A percentile compares a stretch with the other conserved stretches of the same genome.
phyloP scores from a whole-genome alignment of 2,113 vertebrate species.

The Brachyhypopomus gauderio region DNA sequence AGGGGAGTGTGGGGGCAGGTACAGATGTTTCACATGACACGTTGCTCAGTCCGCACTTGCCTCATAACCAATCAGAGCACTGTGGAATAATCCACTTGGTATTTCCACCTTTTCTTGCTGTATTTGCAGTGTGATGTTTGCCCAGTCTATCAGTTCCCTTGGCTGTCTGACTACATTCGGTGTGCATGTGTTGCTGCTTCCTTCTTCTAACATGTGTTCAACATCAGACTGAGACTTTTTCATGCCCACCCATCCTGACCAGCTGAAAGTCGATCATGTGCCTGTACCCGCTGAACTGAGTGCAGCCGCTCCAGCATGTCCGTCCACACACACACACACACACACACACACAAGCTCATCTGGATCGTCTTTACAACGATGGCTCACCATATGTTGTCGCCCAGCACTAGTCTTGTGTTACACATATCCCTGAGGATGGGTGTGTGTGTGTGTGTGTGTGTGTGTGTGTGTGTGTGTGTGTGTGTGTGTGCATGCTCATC shows the following conservation, averaged over 20 bases:
- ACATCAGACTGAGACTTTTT: constrained; percentile 13
- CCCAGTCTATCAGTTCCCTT: background rate
- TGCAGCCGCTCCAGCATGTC: constrained; percentile 30
- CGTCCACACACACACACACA: constrained; percentile 16
- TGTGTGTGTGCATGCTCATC: background rate
- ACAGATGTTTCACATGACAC: constrained; percentile 30
- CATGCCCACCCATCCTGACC: constrained; percentile 19
- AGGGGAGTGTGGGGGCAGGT: background rate
- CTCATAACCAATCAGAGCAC: background rate
- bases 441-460: background rate
- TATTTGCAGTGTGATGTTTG: background rate
- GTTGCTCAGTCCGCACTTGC: background rate
- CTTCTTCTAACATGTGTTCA: background rate
- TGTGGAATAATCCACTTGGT: background rate
- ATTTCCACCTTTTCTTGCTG: background rate
- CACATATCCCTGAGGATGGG: background rate
- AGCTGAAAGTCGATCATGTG: constrained; percentile 41
- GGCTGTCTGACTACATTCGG: no score
- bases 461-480: background rate
- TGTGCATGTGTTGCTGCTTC: background rate
- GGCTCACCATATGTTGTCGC: constrained; percentile 46
- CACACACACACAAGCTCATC: constrained; percentile 27
- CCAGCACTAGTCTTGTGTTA: constrained; percentile 9
- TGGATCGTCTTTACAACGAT: constrained; percentile 23
- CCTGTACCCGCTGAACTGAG: constrained; percentile 31